Percentiles rank a stretch among this genome's conserved stretches.
Conservation (phyloP, 2,797 vertebrate species). For the Lagodon rhomboides region DNA sequence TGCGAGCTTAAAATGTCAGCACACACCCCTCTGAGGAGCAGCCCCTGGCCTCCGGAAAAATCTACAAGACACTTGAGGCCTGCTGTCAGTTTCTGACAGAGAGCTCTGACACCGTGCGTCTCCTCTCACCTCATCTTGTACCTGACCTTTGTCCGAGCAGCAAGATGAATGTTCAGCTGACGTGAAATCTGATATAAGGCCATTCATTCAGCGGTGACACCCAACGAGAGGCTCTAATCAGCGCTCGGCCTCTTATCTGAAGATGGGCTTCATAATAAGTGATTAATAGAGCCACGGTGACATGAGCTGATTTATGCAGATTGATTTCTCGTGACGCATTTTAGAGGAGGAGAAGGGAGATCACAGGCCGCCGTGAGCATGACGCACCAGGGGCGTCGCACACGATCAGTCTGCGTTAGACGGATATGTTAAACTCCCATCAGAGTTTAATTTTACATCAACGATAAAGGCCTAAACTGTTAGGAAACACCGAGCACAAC, state of each 20-base stretch:
- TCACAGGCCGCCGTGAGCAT: not conserved
- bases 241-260: slow-evolving; percentile 62
- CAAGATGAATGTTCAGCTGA: slow-evolving; percentile 58
- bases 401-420: no score
- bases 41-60: slow-evolving; percentile 15
- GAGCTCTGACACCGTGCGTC: slow-evolving; percentile 52
- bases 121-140: slow-evolving; percentile 72
- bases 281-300: slow-evolving; percentile 43
- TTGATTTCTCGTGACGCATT: not conserved
- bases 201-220: slow-evolving; percentile 67
- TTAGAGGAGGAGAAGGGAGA: not conserved
- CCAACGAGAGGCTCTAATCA: slow-evolving; percentile 63
- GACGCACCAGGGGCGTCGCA: not conserved
- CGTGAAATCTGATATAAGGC: slow-evolving; percentile 63
- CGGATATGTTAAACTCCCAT: no score
- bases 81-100: slow-evolving; percentile 21
- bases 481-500: not conserved
- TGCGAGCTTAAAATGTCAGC: not conserved
- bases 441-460: not conserved
- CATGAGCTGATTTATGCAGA: slow-evolving; percentile 6
- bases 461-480: not conserved
- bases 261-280: slow-evolving; percentile 44
- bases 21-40: slow-evolving; percentile 1
- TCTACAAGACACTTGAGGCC: slow-evolving; percentile 23
- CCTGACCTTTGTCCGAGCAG: slow-evolving; percentile 72